Evolutionary conservation across 2,888 invertebrate genomes (phyloP).

Genomic region (Melinaea marsaeus): DNA sequence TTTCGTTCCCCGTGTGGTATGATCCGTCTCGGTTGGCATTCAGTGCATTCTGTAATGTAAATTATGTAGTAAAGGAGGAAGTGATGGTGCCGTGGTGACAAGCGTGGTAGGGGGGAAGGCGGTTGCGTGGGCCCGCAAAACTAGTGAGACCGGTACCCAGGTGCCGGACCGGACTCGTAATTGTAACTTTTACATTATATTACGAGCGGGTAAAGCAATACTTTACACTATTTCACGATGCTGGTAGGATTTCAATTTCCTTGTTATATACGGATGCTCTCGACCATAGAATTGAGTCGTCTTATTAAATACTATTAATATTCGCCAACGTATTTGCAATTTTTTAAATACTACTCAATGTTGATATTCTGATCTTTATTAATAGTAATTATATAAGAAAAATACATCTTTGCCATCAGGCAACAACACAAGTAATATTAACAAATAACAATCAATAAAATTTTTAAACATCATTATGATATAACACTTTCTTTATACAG

Average conservation of each 20-base stretch:
- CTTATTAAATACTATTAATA: slow-evolving; percentile 8
- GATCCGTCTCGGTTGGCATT: not conserved
- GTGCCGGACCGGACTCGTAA: slow-evolving; percentile 58
- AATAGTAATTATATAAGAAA: not conserved
- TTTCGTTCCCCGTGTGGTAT: not conserved
- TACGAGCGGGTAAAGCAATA: slow-evolving; percentile 35
- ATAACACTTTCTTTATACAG: no score
- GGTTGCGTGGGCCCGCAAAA: slow-evolving; percentile 69
- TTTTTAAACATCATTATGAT: no score
- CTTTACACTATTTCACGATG: slow-evolving; percentile 29
- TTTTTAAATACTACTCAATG: not conserved
- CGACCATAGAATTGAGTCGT: slow-evolving; percentile 13
- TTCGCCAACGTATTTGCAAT: slow-evolving; percentile 11
- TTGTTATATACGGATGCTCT: slow-evolving; percentile 16
- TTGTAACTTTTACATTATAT: slow-evolving; percentile 39
- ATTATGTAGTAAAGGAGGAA: slow-evolving; percentile 23
- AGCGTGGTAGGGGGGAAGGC: slow-evolving; percentile 43
- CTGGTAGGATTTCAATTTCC: slow-evolving; percentile 26
- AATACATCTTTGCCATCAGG: no score
- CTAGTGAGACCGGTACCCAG: slow-evolving; percentile 74
- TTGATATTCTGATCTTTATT: slow-evolving; percentile 5
- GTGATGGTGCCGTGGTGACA: slow-evolving; percentile 27
- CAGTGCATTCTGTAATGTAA: slow-evolving; percentile 25
- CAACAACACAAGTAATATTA: no score
- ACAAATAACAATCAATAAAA: no score